Conservation (phyloP, 1,140 invertebrate genomes). For the Streblospio benedicti region DNA sequence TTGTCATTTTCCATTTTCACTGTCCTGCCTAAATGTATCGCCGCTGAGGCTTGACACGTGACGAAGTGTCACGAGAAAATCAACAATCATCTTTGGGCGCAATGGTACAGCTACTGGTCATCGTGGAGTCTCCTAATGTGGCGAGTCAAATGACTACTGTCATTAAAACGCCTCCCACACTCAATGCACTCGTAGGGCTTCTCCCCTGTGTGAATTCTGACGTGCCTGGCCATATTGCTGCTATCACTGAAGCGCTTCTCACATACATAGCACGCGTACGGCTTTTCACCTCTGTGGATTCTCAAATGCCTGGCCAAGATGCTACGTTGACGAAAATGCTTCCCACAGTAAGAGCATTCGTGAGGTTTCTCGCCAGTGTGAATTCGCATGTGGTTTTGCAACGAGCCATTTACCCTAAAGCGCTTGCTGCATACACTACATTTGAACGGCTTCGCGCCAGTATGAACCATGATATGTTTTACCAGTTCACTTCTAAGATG, state of each 20-base stretch:
- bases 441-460: constrained; percentile 48
- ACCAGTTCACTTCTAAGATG: constrained; percentile 69
- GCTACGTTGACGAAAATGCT: constrained; percentile 88
- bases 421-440: constrained; percentile 96
- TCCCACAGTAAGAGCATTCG: constrained; percentile 72
- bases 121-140: no score
- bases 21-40: no score
- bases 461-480: constrained; percentile 86
- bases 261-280: constrained; percentile 74
- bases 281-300: constrained; percentile 90
- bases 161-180: constrained; percentile 5
- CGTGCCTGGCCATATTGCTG: constrained; percentile 50
- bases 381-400: constrained; percentile 82
- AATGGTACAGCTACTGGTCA: no score
- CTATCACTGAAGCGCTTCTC: constrained; percentile 40
- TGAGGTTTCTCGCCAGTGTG: constrained; percentile 94
- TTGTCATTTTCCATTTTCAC: no score
- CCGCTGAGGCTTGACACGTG: no score
- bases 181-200: constrained; percentile 61
- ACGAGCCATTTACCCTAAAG: constrained; percentile 92
- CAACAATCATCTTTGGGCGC: no score
- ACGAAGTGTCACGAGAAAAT: no score
- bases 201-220: constrained; percentile 85
- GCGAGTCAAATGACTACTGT: no score
- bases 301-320: constrained; percentile 71